Evolutionary conservation across 2,888 invertebrate genomes (phyloP).

Genomic region (Drosophila flavopinicola): DNA sequence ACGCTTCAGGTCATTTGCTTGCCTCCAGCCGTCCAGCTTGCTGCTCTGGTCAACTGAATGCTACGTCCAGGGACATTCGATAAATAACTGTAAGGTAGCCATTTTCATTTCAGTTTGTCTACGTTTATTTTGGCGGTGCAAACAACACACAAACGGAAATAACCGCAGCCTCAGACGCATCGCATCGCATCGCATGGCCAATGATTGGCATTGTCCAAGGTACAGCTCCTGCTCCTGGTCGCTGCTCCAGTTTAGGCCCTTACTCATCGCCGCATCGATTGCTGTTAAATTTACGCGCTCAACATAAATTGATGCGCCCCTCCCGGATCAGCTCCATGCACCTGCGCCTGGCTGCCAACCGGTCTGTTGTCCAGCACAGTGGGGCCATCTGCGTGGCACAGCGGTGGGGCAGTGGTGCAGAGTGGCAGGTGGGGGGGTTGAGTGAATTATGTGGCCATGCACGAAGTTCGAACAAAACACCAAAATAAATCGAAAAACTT

Average conservation of each 20-base stretch:
- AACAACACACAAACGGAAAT: conserved; percentile 36
- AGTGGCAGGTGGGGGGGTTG: background rate
- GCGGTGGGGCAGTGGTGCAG: no score
- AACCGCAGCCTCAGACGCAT: background rate
- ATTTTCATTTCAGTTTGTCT: conserved; percentile 52
- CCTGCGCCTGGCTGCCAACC: conserved; percentile 37
- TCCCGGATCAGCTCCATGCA: conserved; percentile 37
- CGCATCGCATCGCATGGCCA: conserved; percentile 17
- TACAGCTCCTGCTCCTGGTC: background rate
- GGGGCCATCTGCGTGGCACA: no score
- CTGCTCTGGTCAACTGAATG: conserved; percentile 16
- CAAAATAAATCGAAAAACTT: conserved; percentile 75
- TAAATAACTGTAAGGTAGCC: conserved; percentile 44
- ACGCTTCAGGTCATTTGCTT: conserved; percentile 67
- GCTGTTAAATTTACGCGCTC: conserved; percentile 54
- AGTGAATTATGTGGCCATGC: conserved; percentile 74
- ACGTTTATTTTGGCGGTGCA: conserved; percentile 44
- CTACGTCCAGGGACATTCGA: conserved; percentile 42
- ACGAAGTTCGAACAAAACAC: conserved; percentile 49
- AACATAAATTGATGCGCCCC: conserved; percentile 61
- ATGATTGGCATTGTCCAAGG: conserved; percentile 53
- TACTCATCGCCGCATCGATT: no score
- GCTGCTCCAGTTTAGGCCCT: conserved; percentile 2
- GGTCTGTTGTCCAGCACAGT: background rate
- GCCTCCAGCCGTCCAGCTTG: background rate